Evolutionary conservation across 2,113 vertebrate genomes (phyloP).

Genomic region (Haemorhous mexicanus): DNA sequence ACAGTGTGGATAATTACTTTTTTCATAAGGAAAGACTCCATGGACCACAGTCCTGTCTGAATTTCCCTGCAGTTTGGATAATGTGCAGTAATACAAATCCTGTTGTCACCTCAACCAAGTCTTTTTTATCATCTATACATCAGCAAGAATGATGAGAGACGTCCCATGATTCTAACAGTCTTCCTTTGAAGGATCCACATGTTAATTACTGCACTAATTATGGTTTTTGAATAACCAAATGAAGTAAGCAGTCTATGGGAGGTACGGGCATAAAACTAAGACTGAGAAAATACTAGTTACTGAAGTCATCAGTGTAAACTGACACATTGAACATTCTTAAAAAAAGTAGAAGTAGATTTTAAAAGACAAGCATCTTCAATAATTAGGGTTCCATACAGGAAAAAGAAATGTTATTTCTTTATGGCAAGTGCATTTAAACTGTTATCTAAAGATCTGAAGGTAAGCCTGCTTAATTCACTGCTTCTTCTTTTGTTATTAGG

Average conservation of each 20-base stretch:
- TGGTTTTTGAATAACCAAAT: conserved; percentile 79
- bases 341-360: conserved; percentile 67
- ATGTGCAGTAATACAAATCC: conserved; percentile 58
- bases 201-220: conserved; percentile 83
- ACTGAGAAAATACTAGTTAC: conserved; percentile 78
- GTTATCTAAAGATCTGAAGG: conserved; percentile 79
- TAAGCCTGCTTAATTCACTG: conserved; percentile 81
- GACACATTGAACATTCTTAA: conserved; percentile 70
- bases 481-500: conserved; percentile 84
- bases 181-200: conserved; percentile 74
- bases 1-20: conserved; percentile 81
- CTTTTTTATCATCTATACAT: conserved; percentile 76
- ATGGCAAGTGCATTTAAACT: conserved; percentile 79
- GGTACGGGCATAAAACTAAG: conserved; percentile 71
- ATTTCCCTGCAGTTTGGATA: conserved; percentile 70
- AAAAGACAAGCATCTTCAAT: conserved; percentile 78
- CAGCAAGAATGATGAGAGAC: conserved; percentile 73
- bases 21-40: conserved; percentile 64
- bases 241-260: conserved; percentile 81
- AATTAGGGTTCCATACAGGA: conserved; percentile 73
- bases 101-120: conserved; percentile 68
- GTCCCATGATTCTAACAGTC: conserved; percentile 72
- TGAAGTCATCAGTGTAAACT: conserved; percentile 74
- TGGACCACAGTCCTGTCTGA: conserved; percentile 69
- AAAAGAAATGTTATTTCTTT: conserved; percentile 76